Conservation (phyloP, 2,113 vertebrate species). For the Cyprinodon brontotheroides region DNA sequence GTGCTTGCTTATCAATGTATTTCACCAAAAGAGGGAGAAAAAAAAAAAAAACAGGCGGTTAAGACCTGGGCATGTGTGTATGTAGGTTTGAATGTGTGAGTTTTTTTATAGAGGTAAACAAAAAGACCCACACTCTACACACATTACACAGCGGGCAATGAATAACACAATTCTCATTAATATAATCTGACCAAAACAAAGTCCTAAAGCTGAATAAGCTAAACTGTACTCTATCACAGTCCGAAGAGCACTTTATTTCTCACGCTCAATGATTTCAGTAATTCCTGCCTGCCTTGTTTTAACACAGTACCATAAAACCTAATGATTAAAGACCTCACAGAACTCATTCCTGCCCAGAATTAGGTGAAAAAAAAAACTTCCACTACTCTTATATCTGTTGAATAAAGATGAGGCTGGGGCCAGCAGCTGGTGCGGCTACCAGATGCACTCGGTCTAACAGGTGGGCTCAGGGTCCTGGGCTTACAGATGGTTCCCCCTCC, state of each 20-base stretch:
- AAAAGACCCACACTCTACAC: slow-evolving; percentile 7
- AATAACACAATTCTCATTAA: slow-evolving; percentile 34
- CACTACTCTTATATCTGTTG: not conserved
- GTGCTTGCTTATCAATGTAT: slow-evolving; percentile 71
- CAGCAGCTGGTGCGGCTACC: not conserved
- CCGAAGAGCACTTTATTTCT: slow-evolving; percentile 6
- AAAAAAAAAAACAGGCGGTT: slow-evolving; percentile 21
- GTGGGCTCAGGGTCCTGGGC: not conserved
- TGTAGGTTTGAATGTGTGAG: slow-evolving; percentile 28
- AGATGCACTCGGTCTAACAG: slow-evolving; percentile 2
- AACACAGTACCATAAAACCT: not conserved
- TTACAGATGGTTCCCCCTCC: not conserved
- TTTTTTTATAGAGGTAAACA: slow-evolving; percentile 38
- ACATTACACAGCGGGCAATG: slow-evolving; percentile 18
- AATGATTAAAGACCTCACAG: not conserved
- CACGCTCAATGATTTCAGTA: not conserved
- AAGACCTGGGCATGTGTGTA: slow-evolving; percentile 46
- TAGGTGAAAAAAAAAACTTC: not conserved
- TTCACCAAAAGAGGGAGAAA: slow-evolving; percentile 59
- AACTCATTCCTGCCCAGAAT: not conserved
- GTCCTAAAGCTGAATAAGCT: slow-evolving; percentile 7
- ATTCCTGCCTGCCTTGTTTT: not conserved
- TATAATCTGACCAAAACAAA: slow-evolving; percentile 34
- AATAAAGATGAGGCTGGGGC: slow-evolving; percentile 3
- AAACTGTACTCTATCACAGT: not conserved